A percentile compares a stretch with the other conserved stretches of the same genome.
Evolutionary conservation across 2,888 invertebrate genomes (phyloP).

Genomic region (Sympetrum striolatum): DNA sequence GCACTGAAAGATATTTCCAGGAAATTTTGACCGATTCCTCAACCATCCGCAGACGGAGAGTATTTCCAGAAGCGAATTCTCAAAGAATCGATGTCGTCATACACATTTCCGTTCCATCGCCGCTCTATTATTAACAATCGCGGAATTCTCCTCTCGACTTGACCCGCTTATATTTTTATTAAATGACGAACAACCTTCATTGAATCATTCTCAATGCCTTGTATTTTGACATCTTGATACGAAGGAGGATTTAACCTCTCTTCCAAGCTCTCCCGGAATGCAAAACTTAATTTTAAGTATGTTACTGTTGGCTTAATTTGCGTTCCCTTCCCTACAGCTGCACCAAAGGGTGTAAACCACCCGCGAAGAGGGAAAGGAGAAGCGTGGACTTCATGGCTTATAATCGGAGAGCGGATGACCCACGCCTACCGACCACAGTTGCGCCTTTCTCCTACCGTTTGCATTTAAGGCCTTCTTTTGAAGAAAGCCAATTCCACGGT

Average conservation of each 20-base stretch:
- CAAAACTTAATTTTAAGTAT: background rate
- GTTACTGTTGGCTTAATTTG: background rate
- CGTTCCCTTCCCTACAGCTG: background rate
- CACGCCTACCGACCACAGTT: constrained; percentile 68
- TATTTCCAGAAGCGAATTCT: no score
- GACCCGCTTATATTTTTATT: background rate
- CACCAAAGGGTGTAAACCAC: background rate
- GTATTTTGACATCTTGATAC: background rate
- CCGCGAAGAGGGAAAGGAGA: background rate
- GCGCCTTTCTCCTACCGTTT: constrained; percentile 72
- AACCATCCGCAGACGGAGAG: no score
- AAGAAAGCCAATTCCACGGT: constrained; percentile 72
- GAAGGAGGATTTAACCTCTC: no score
- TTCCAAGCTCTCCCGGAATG: background rate
- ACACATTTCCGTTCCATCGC: no score
- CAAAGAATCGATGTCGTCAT: no score
- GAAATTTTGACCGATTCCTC: no score
- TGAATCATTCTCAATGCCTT: background rate
- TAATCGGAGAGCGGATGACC: constrained; percentile 60
- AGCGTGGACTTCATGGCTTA: constrained; percentile 27
- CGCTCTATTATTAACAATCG: no score
- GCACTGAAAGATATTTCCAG: no score
- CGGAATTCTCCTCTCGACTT: no score
- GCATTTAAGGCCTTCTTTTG: constrained; percentile 71
- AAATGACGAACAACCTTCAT: background rate